Percentiles rank a stretch among this genome's conserved stretches.
Evolutionary conservation across 1,140 invertebrate genomes (phyloP).

Genomic region (Zaprionus lachaisei): DNA sequence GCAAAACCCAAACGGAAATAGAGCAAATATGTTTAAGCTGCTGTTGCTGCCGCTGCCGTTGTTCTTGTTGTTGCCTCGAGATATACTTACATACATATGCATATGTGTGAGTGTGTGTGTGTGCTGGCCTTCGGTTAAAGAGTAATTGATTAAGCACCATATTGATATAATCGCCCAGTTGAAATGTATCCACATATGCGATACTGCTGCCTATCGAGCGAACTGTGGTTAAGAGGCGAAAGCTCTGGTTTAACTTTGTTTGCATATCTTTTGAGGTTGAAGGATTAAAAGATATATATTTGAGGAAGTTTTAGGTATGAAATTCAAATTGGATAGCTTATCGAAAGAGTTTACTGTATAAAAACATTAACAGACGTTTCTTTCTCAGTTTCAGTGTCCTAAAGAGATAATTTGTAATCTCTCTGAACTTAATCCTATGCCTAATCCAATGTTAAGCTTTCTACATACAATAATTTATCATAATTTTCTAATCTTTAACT

Average conservation of each 20-base stretch:
- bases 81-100: constrained; percentile 1
- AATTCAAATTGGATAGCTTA: not conserved
- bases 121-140: constrained; percentile 20
- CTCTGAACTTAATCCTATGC: too few species aligned
- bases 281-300: not conserved
- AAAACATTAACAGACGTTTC: too few species aligned
- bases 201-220: not conserved
- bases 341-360: not conserved
- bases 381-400: too few species aligned
- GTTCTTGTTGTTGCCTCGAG: constrained; percentile 11
- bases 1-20: constrained; percentile 81
- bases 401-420: too few species aligned
- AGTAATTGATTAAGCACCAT: constrained; percentile 45
- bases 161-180: constrained; percentile 14
- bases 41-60: constrained; percentile 39
- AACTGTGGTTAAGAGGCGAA: not conserved
- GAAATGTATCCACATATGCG: constrained; percentile 6
- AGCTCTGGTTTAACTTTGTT: fast-evolving
- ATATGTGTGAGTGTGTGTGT: not conserved
- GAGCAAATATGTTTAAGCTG: constrained; percentile 81
- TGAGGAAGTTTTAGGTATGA: not conserved
- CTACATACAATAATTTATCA: not conserved
- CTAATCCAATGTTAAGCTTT: not conserved
- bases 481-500: not conserved
- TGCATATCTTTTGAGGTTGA: not conserved